phyloP scores from a whole-genome alignment of 2,113 vertebrate species.

The Dendrocopos noguchii region DNA sequence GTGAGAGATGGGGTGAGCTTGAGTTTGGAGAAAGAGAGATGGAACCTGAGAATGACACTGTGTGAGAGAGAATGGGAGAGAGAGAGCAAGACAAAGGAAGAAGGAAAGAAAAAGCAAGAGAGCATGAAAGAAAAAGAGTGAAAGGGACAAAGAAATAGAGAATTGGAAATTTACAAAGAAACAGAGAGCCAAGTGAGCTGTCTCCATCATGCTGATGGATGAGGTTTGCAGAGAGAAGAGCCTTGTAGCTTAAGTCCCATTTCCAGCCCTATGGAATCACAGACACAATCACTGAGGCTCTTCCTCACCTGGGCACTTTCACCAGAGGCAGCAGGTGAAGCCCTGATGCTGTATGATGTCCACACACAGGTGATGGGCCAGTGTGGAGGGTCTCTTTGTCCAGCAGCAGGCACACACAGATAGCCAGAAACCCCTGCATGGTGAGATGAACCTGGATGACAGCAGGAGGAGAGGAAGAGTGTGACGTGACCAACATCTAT shows the following conservation, averaged over 20 bases:
- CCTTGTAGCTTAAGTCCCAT: neutral
- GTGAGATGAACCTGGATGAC: neutral
- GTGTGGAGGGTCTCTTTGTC: neutral
- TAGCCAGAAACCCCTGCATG: neutral
- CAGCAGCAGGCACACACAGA: neutral
- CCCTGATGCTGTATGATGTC: neutral
- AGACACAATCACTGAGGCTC: neutral
- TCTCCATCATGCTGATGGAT: neutral
- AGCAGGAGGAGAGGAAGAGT: no score
- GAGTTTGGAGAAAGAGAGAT: neutral
- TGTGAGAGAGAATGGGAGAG: no score
- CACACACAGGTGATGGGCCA: neutral
- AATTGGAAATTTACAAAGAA: no score
- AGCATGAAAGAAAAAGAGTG: no score
- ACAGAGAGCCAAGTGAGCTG: neutral
- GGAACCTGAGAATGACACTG: no score
- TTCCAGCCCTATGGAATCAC: neutral
- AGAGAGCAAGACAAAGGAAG: no score
- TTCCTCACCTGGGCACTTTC: neutral
- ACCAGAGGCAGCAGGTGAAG: neutral
- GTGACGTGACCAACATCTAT: neutral
- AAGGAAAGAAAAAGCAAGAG: no score
- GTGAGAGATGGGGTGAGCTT: neutral
- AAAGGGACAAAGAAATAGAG: neutral
- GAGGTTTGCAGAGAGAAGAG: neutral